phyloP scores from a whole-genome alignment of 2,797 vertebrate species.

The Bradypus variegatus region DNA sequence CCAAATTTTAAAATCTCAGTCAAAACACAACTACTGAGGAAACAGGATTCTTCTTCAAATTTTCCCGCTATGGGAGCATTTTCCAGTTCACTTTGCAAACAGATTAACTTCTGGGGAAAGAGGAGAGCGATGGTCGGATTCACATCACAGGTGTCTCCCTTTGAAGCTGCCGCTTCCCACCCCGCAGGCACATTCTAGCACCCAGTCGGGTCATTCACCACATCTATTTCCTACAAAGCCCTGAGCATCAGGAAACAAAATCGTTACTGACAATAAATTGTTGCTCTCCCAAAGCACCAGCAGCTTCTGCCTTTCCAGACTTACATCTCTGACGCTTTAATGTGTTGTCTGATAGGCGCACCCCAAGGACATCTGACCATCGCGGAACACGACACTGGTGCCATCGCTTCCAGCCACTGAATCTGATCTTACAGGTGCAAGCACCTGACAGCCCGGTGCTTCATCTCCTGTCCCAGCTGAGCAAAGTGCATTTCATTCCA shows the following conservation, averaged over 20 bases:
- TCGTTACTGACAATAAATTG: conserved; percentile 33
- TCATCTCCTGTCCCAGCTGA: not conserved
- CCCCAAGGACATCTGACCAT: not conserved
- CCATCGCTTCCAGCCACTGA: not conserved
- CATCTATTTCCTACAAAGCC: conserved; percentile 27
- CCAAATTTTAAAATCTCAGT: not conserved
- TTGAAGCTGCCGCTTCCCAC: not conserved
- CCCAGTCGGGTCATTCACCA: conserved; percentile 18
- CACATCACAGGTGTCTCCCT: not conserved
- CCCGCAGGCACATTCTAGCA: not conserved
- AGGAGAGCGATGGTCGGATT: not conserved
- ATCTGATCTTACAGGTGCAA: not conserved
- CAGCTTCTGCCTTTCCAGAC: conserved; percentile 21
- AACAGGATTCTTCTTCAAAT: not conserved
- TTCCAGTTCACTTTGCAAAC: not conserved
- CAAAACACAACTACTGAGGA: not conserved
- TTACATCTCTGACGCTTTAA: not conserved
- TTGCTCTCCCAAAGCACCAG: conserved; percentile 9
- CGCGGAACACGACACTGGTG: not conserved
- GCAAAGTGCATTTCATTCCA: not conserved
- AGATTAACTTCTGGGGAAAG: not conserved
- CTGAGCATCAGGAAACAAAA: conserved; percentile 9
- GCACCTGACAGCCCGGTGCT: not conserved
- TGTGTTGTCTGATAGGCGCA: not conserved
- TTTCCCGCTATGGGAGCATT: not conserved